Evolutionary conservation across 2,113 vertebrate species (phyloP).

Genomic region (Melanerpes formicivorus): DNA sequence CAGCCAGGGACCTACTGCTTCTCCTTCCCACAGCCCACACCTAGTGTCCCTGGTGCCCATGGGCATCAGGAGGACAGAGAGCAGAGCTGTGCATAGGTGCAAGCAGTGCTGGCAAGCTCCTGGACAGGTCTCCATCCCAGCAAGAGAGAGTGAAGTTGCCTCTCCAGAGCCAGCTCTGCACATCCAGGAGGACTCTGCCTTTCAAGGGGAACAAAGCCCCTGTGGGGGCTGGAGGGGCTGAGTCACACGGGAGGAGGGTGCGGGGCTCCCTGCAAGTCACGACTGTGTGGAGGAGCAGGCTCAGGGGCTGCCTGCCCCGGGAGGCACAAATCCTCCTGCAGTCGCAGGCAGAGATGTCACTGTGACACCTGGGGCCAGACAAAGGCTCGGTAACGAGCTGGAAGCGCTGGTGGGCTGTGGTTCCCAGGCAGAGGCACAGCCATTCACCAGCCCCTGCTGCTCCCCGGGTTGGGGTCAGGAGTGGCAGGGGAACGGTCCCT

Average conservation of each 20-base stretch:
- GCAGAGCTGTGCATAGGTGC: rapidly evolving
- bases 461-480: not conserved
- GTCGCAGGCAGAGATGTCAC: not conserved
- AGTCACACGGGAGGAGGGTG: conserved; percentile 32
- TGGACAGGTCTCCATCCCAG: not conserved
- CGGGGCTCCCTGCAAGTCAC: conserved; percentile 25
- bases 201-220: conserved; percentile 28
- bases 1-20: rapidly evolving
- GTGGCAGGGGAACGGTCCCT: not conserved
- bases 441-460: not conserved
- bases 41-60: not conserved
- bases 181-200: not conserved
- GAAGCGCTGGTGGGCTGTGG: not conserved
- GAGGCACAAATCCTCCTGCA: not conserved
- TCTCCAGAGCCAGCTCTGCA: not conserved
- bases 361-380: not conserved
- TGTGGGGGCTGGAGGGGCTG: conserved; percentile 58
- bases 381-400: not conserved
- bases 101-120: not conserved
- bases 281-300: conserved; percentile 12
- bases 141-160: not conserved
- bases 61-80: not conserved
- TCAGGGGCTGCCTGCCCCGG: not conserved
- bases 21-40: not conserved
- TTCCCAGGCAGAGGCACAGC: not conserved